Percentiles rank a stretch among this genome's conserved stretches.
These are phyloP conservation scores for Apoda limacodes DNA, from an alignment of 2,888 invertebrate genomes.

Conservation along the genomic window DNA sequence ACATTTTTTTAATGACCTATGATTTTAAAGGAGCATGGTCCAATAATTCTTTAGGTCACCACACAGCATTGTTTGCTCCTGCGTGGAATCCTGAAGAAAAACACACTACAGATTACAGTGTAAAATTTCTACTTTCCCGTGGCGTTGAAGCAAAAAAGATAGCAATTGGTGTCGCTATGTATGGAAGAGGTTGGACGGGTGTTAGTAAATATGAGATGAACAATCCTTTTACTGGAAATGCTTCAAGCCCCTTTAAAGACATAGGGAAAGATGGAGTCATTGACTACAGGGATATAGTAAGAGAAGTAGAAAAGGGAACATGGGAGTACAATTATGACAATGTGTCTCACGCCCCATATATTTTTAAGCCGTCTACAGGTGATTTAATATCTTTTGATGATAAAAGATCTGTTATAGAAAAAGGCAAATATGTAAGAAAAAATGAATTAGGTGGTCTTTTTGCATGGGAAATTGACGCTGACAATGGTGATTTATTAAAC, in stretches of 20 bases:
- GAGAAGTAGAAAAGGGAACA: constrained; percentile 47
- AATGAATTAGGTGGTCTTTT: constrained; percentile 58
- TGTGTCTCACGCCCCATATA: constrained; percentile 59
- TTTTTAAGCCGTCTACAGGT: constrained; percentile 51
- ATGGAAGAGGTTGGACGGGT: constrained; percentile 61
- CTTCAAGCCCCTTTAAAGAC: constrained; percentile 56
- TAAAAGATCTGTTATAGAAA: constrained; percentile 55
- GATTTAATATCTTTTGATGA: constrained; percentile 59
- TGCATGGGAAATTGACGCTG: constrained; percentile 61
- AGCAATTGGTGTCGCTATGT: constrained; percentile 60
- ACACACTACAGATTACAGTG: constrained; percentile 60
- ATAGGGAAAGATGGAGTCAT: constrained; percentile 64
- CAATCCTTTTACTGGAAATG: constrained; percentile 56
- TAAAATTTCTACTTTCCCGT: constrained; percentile 52
- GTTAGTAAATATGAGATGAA: constrained; percentile 42
- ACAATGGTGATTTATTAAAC: constrained; percentile 57
- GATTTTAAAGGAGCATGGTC: constrained; percentile 66
- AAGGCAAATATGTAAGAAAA: constrained; percentile 58
- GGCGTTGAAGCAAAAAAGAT: constrained; percentile 58
- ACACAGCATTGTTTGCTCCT: constrained; percentile 52
- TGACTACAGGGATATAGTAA: constrained; percentile 57
- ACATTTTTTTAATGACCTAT: constrained; percentile 62
- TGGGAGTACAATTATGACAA: constrained; percentile 61
- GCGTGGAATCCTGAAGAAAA: constrained; percentile 55
- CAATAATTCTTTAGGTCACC: constrained; percentile 55